Conservation (phyloP, 2,113 vertebrate genomes). For the Vidua macroura region DNA sequence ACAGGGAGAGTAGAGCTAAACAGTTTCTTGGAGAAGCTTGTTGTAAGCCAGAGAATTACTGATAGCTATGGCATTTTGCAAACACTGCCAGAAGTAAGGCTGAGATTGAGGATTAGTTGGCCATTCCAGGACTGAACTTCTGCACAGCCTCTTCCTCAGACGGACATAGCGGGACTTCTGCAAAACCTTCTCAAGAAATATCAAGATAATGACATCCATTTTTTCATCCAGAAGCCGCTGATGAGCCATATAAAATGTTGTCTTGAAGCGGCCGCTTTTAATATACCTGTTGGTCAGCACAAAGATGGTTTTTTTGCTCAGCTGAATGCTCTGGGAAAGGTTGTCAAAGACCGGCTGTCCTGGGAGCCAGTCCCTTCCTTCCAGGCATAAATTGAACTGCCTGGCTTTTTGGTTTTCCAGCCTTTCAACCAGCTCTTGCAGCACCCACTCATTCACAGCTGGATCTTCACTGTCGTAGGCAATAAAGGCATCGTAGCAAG, state of each 20-base stretch:
- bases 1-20: background rate
- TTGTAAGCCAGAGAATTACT: constrained; percentile 84
- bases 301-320: constrained; percentile 85
- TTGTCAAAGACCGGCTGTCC: constrained; percentile 90
- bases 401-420: constrained; percentile 82
- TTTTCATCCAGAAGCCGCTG: constrained; percentile 94
- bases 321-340: constrained; percentile 50
- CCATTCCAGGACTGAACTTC: constrained; percentile 89
- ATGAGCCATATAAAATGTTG: constrained; percentile 91
- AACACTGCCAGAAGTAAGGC: constrained; percentile 90
- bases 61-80: constrained; percentile 82
- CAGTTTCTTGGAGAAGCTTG: constrained; percentile 80
- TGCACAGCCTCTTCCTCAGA: constrained; percentile 86
- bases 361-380: constrained; percentile 93
- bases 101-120: constrained; percentile 88
- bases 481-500: constrained; percentile 88
- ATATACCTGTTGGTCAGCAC: constrained; percentile 88
- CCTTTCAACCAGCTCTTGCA: constrained; percentile 81
- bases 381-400: constrained; percentile 84
- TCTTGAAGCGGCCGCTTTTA: constrained; percentile 84
- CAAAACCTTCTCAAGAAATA: constrained; percentile 86
- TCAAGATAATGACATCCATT: constrained; percentile 87
- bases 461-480: constrained; percentile 86
- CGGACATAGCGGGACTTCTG: constrained; percentile 86
- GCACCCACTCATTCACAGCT: constrained; percentile 89